A percentile compares a stretch with the other conserved stretches of the same genome.
phyloP scores from a whole-genome alignment of 1,140 invertebrate genomes.

The Calliphora vicina region DNA sequence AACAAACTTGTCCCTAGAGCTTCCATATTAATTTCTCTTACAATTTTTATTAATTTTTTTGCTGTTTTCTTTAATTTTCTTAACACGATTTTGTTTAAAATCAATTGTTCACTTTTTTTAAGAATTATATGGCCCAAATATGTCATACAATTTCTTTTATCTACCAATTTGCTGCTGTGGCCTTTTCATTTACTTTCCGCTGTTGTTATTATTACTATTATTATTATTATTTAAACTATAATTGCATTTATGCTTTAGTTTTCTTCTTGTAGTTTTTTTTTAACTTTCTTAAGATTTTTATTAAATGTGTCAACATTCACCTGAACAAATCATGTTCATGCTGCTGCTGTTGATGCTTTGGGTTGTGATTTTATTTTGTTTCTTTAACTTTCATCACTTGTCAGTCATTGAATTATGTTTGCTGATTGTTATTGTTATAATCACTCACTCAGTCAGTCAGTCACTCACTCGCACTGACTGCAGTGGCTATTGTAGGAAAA shows the following conservation, averaged over 20 bases:
- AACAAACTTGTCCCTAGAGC: neutral
- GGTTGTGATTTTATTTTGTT: constrained; percentile 1
- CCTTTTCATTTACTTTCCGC: neutral
- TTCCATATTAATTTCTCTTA: neutral
- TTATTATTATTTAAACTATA: no score
- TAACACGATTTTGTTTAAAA: neutral
- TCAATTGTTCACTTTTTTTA: neutral
- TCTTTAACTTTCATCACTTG: constrained; percentile 30
- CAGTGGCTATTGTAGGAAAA: neutral
- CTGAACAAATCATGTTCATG: constrained; percentile 24
- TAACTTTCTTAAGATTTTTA: constrained; percentile 23
- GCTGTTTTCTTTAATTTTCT: neutral
- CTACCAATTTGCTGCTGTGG: neutral
- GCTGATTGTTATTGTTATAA: constrained; percentile 24
- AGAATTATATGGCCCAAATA: neutral
- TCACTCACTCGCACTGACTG: no score
- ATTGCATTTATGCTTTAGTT: constrained; percentile 29
- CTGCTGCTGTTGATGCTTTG: neutral
- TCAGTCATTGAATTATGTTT: neutral
- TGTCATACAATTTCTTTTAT: neutral
- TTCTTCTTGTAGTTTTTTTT: no score
- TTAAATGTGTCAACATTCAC: constrained; percentile 33
- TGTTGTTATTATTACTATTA: neutral
- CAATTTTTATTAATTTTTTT: neutral
- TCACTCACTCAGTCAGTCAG: no score